Conservation (phyloP, 2,888 invertebrate genomes). For the Teleiodes luculella region DNA sequence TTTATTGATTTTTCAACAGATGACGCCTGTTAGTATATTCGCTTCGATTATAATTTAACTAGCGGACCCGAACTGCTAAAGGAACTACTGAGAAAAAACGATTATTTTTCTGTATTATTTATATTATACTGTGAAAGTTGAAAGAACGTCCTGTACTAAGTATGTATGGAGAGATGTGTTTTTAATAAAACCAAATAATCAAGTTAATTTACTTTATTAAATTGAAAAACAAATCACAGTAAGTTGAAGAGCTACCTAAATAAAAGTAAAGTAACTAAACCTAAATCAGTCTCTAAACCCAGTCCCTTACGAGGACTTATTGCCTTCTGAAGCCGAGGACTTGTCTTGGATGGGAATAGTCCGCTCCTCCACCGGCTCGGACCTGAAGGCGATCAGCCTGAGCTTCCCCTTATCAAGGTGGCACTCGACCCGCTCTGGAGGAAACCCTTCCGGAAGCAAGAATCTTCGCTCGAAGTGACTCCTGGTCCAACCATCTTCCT, state of each 20-base stretch:
- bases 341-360: constrained; percentile 58
- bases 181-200: too few relatives aligned
- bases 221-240: background rate
- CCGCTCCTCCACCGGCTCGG: constrained; percentile 55
- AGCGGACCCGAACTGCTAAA: too few relatives aligned
- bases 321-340: constrained; percentile 16
- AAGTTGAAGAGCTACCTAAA: background rate
- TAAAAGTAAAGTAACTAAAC: background rate
- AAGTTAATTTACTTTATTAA: background rate
- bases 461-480: constrained; percentile 88
- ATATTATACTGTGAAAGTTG: too few relatives aligned
- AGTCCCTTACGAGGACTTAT: background rate
- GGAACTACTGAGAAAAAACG: too few relatives aligned
- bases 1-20: too few relatives aligned
- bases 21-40: too few relatives aligned
- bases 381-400: constrained; percentile 81
- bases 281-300: background rate
- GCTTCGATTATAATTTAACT: too few relatives aligned
- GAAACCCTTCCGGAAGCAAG: constrained; percentile 85
- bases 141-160: too few relatives aligned
- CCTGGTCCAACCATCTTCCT: constrained; percentile 85
- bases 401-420: constrained; percentile 87
- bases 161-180: too few relatives aligned
- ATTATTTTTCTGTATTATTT: too few relatives aligned
- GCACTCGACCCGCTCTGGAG: constrained; percentile 85